phyloP scores from a whole-genome alignment of 2,797 vertebrate genomes.

The Aratinga solstitialis region DNA sequence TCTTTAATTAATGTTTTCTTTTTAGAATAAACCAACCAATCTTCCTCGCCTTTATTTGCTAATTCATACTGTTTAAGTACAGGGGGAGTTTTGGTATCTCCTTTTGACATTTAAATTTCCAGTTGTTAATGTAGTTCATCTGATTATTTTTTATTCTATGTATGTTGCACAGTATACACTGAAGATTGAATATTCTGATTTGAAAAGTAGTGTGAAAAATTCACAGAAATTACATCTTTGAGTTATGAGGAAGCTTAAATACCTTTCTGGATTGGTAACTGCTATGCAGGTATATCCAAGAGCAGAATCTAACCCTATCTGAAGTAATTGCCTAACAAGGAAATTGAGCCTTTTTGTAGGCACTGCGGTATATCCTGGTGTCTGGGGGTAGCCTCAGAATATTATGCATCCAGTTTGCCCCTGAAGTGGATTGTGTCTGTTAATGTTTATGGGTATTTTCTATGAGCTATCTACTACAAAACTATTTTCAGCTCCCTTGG shows the following conservation, averaged over 20 bases:
- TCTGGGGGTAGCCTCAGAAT: not conserved
- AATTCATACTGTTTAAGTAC: conserved; percentile 15
- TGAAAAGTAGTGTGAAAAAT: not conserved
- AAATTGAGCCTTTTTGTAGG: not conserved
- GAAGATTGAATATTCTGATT: not conserved
- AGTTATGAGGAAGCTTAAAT: not conserved
- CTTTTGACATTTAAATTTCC: not conserved
- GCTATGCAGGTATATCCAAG: not conserved
- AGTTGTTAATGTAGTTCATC: not conserved
- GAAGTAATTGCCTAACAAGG: not conserved
- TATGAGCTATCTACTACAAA: not conserved
- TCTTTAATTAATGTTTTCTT: conserved; percentile 57
- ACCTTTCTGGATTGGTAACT: not conserved
- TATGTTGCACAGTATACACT: not conserved
- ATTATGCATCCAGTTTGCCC: not conserved
- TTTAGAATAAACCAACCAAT: not conserved
- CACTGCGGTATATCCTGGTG: not conserved
- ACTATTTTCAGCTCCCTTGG: not conserved
- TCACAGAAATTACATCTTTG: not conserved
- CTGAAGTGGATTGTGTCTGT: not conserved
- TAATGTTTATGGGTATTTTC: not conserved
- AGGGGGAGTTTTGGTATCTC: not conserved
- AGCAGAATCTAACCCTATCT: not conserved
- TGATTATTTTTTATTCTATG: not conserved
- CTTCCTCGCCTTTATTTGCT: not conserved